These are phyloP conservation scores for Ochlodes sylvanus DNA, from an alignment of 2,888 invertebrate species.

Conservation along the genomic window DNA sequence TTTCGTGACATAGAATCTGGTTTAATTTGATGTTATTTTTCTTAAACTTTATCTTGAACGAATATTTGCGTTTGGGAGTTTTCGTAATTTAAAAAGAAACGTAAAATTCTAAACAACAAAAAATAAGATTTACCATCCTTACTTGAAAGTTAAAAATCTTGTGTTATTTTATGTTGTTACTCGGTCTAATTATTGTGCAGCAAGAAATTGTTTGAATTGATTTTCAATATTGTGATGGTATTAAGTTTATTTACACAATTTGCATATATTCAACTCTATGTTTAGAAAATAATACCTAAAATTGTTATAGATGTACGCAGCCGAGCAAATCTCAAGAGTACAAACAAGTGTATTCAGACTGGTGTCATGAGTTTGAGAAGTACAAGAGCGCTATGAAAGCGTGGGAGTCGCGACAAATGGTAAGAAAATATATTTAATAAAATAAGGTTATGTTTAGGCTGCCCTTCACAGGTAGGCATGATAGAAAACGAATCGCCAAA, in stretches of 20 bases:
- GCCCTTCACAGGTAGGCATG: not conserved
- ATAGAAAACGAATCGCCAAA: too few relatives aligned
- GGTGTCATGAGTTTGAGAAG: conserved; percentile 90
- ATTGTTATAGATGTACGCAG: conserved; percentile 78
- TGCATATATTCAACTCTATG: too few relatives aligned
- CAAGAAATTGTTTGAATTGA: too few relatives aligned
- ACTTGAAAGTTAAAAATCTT: too few relatives aligned
- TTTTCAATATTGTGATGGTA: too few relatives aligned
- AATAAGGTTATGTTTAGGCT: not conserved
- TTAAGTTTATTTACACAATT: too few relatives aligned
- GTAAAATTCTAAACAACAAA: too few relatives aligned
- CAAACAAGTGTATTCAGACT: conserved; percentile 88
- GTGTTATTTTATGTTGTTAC: too few relatives aligned
- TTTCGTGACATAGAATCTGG: conserved; percentile 14
- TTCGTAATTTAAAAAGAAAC: too few relatives aligned
- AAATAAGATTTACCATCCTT: too few relatives aligned
- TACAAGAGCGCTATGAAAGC: conserved; percentile 88
- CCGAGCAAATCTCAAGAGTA: conserved; percentile 85
- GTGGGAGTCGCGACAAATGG: conserved; percentile 87
- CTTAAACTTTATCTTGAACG: conserved; percentile 5
- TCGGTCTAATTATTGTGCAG: too few relatives aligned
- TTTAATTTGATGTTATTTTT: not conserved
- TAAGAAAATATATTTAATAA: conserved; percentile 55
- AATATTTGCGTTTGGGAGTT: too few relatives aligned
- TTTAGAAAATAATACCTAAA: conserved; percentile 3